Evolutionary conservation across 2,797 vertebrate genomes (phyloP).

Genomic region (Dicrostonyx torquatus): DNA sequence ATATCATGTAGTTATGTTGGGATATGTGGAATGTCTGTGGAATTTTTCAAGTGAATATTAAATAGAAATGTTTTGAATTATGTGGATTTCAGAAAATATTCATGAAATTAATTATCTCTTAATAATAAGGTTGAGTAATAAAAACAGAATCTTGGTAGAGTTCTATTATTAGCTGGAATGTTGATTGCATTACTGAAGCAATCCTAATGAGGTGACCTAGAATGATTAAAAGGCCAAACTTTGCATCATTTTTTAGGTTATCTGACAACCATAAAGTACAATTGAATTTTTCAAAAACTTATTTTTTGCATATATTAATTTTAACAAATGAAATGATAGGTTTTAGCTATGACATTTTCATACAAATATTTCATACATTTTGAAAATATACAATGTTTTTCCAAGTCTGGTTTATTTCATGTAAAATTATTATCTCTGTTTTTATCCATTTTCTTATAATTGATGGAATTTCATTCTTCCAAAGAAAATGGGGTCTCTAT

Average conservation of each 20-base stretch:
- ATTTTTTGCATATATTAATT: background rate
- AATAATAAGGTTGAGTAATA: background rate
- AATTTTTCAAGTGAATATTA: background rate
- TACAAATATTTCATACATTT: background rate
- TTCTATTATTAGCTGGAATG: conserved; percentile 6
- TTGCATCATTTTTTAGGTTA: background rate
- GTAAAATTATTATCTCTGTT: background rate
- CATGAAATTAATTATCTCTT: background rate
- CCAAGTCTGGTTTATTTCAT: background rate
- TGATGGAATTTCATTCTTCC: background rate
- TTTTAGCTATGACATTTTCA: background rate
- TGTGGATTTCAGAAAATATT: conserved; percentile 47
- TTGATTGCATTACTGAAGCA: conserved; percentile 37
- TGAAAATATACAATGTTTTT: background rate
- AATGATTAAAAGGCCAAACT: conserved; percentile 26
- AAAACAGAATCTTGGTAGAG: conserved; percentile 39
- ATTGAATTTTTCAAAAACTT: background rate
- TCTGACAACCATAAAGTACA: background rate
- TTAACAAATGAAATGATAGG: background rate
- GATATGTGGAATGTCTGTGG: background rate
- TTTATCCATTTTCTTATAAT: background rate
- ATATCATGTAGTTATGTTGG: background rate
- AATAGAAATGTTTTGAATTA: conserved; percentile 29
- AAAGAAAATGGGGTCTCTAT: background rate
- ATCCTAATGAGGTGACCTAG: background rate